Evolutionary conservation across 92 coral and sea anemone genomes (phyloP), one percentile per base, ranked within the genome.

Genomic region (Meandrina meandrites): DNA sequence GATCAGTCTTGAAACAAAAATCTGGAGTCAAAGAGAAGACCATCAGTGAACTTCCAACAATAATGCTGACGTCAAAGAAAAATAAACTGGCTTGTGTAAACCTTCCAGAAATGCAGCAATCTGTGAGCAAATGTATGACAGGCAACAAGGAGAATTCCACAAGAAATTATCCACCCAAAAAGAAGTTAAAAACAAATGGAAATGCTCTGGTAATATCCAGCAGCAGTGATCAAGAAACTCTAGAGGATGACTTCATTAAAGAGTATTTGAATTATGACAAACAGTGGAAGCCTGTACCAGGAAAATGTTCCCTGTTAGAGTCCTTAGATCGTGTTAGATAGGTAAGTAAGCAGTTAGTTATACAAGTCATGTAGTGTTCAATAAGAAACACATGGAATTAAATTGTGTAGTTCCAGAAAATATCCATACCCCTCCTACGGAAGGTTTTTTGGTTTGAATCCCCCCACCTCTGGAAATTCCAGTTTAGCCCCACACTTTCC

Each of bases 241-340:
- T 85, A 40, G 78, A 85, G 32, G 76, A 76, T 62, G 76, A 76
- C 24, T 19, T 85, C 75, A 13, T 85, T 58, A 77, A 64, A 62
- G 76, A 64, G 9, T 85, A 85, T 69, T 45, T 85, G 48, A 78
- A 66, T 30, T 67, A 4, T 32, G 34, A 48, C 8, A 34, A 48
- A 17, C 42, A 56, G 40, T 75, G 53, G 64, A 78, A 76, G 82
- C 82, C 81, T 45, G 4, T 18, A 5, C 58, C 60, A 60, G 62
- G 67, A 48, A 66, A 53, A 19, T 19, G 53, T 19, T 83, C 86
- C 15, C 64, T 83, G 27, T 28, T 83, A 37, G 80, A 83, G 51
- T 83, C 79, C 22, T 19, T 83, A 77, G 86, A 83, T 24, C 76
- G 18, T 19, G 57, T 34, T 1, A 51, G 53, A 51, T 72, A 83